Conservation (phyloP, 2,797 vertebrate species). For the Fringilla coelebs region DNA sequence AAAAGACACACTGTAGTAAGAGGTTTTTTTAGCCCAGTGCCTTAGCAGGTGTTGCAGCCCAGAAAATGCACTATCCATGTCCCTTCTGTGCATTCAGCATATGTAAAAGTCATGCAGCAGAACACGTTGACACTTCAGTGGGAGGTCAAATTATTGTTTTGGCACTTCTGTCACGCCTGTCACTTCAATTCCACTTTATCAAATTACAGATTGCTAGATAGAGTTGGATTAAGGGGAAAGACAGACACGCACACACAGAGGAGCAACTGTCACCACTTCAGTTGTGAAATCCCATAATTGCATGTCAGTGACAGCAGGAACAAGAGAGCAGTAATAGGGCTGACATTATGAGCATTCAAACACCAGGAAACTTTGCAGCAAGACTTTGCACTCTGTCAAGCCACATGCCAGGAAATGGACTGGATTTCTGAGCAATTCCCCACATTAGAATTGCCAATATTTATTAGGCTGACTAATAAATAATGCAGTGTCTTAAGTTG, state of each 20-base stretch:
- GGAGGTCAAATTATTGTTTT: conserved; percentile 66
- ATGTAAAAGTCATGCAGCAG: neutral
- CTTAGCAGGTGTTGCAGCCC: neutral
- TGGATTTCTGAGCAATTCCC: neutral
- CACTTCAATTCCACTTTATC: conserved; percentile 71
- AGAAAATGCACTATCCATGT: neutral
- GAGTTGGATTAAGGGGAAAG: conserved; percentile 52
- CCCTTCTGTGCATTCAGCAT: neutral
- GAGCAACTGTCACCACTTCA: conserved; percentile 51
- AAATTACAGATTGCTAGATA: conserved; percentile 68
- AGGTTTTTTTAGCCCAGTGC: neutral
- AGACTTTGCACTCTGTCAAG: neutral
- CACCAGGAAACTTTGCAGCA: neutral
- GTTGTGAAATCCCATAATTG: conserved; percentile 65
- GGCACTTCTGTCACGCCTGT: conserved; percentile 65
- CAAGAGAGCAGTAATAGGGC: neutral
- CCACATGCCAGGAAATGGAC: neutral
- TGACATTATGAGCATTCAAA: neutral
- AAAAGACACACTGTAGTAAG: neutral
- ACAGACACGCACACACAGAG: neutral
- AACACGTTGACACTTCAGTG: conserved; percentile 40
- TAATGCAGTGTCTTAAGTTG: neutral
- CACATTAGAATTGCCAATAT: neutral
- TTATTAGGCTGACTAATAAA: neutral
- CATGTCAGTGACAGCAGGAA: conserved; percentile 42